phyloP scores from a whole-genome alignment of 1,140 invertebrate species.

The Chironomus striatipennis region DNA sequence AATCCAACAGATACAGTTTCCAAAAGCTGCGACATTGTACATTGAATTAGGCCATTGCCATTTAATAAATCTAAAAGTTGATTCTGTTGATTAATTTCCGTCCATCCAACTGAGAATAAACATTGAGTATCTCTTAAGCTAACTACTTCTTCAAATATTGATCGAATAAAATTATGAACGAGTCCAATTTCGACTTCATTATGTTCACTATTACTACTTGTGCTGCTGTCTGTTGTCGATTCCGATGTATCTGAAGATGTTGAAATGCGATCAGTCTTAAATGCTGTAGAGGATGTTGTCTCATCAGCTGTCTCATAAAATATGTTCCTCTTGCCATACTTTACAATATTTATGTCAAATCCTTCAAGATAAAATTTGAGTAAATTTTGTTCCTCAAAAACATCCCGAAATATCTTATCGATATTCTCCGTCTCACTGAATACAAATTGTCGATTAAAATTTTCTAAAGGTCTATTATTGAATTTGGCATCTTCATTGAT shows the following conservation, averaged over 20 bases:
- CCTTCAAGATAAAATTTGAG: neutral
- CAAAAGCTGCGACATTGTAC: conserved; percentile 38
- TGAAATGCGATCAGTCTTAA: neutral
- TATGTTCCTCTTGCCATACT: neutral
- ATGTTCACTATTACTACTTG: neutral
- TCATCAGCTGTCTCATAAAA: neutral
- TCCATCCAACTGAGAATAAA: conserved; percentile 35
- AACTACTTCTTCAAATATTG: conserved; percentile 1
- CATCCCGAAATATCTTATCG: neutral
- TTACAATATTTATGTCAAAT: neutral
- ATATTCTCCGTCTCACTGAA: neutral
- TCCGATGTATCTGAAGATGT: neutral
- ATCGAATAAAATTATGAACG: conserved; percentile 36
- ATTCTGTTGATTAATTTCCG: conserved; percentile 37
- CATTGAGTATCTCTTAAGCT: neutral
- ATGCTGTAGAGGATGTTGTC: neutral
- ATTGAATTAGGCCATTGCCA: conserved; percentile 34
- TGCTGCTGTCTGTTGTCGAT: neutral
- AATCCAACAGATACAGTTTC: conserved; percentile 41
- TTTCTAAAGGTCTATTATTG: neutral
- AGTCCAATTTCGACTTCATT: conserved; percentile 37
- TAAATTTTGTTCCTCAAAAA: conserved; percentile 3
- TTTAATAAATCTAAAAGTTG: conserved; percentile 31
- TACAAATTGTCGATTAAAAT: neutral
- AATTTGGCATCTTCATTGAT: conserved; percentile 14